phyloP scores from a whole-genome alignment of 2,888 invertebrate species.

The Tachina lurida region DNA sequence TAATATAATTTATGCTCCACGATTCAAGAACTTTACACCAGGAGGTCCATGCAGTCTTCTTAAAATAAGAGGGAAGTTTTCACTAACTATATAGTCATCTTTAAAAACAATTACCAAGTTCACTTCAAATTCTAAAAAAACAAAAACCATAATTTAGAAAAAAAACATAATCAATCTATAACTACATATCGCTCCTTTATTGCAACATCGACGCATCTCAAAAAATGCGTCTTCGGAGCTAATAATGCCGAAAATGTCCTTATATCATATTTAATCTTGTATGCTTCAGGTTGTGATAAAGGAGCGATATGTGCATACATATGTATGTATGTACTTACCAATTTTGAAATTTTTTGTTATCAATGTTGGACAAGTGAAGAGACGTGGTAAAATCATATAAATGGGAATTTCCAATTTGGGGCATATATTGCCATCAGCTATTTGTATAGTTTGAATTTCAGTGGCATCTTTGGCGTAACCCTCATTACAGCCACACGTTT shows the following conservation, averaged over 20 bases:
- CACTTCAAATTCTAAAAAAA: slow-evolving; percentile 93
- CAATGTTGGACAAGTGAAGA: slow-evolving; percentile 97
- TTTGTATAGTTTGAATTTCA: slow-evolving; percentile 99
- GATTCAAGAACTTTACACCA: slow-evolving; percentile 72
- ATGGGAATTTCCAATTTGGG: slow-evolving; percentile 93
- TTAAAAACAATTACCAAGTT: slow-evolving; percentile 96
- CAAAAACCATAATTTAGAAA: not conserved
- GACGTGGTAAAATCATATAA: slow-evolving; percentile 96
- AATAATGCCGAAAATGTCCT: no score
- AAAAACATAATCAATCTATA: not conserved
- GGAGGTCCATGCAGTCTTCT: slow-evolving; percentile 75
- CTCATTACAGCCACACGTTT: slow-evolving; percentile 96
- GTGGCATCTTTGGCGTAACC: slow-evolving; percentile 97
- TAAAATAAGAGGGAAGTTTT: slow-evolving; percentile 89
- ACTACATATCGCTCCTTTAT: no score
- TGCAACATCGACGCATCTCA: no score
- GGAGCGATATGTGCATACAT: no score
- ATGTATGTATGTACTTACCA: slow-evolving; percentile 85
- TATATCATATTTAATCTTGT: no score
- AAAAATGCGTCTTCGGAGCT: no score
- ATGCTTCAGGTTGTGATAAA: no score
- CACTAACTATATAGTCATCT: slow-evolving; percentile 96
- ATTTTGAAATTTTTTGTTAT: slow-evolving; percentile 96
- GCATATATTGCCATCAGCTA: slow-evolving; percentile 95
- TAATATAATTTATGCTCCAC: slow-evolving; percentile 68